Evolutionary conservation across 1,140 invertebrate species (phyloP).

Genomic region (Drosophila truncata): DNA sequence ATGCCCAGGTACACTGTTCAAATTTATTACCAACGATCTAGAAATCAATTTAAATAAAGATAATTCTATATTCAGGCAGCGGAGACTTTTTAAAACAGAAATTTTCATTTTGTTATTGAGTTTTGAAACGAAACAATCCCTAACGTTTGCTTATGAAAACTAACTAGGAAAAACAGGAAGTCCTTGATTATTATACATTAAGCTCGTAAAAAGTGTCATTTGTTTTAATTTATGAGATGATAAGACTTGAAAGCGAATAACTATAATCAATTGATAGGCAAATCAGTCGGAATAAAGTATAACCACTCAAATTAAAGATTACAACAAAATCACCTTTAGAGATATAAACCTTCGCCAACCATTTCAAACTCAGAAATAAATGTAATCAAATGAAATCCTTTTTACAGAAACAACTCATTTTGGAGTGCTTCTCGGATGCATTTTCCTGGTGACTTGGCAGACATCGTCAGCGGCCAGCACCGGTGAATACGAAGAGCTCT

Average conservation of each 20-base stretch:
- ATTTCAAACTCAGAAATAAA: neutral
- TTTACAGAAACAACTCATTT: constrained; percentile 15
- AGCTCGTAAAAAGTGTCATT: neutral
- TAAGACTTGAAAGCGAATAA: neutral
- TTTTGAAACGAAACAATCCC: neutral
- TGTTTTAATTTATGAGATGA: constrained; percentile 1
- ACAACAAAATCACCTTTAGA: neutral
- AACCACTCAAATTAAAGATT: neutral
- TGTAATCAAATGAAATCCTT: neutral
- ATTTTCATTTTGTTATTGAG: neutral
- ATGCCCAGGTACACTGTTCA: neutral
- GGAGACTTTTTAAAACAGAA: neutral
- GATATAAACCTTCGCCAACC: neutral
- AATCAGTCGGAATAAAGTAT: neutral
- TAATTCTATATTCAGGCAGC: neutral
- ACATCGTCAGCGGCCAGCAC: neutral
- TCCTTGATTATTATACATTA: neutral
- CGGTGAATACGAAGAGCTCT: constrained; percentile 48
- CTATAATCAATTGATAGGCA: neutral
- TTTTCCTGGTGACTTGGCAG: constrained; percentile 26
- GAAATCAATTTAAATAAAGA: neutral
- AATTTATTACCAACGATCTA: neutral
- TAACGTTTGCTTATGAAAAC: no score
- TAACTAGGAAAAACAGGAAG: neutral
- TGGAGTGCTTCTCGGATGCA: constrained; percentile 14